Percentiles rank a stretch among this genome's conserved stretches.
Evolutionary conservation across 2,113 vertebrate species (phyloP).

Genomic region (Anguilla japonica): DNA sequence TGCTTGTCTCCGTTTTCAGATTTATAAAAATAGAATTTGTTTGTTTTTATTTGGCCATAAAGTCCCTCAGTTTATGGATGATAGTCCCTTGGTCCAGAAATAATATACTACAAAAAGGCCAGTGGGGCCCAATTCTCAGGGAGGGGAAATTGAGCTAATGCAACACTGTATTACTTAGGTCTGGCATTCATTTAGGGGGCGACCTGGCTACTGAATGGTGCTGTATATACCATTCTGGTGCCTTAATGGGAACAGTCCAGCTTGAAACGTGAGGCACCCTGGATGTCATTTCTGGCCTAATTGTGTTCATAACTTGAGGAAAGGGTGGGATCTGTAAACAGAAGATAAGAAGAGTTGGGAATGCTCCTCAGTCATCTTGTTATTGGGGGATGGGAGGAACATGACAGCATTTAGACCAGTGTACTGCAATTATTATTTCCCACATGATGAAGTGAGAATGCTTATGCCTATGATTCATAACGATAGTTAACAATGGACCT

Average conservation of each 20-base stretch:
- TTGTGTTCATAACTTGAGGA: slow-evolving; percentile 47
- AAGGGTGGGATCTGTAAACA: slow-evolving; percentile 69
- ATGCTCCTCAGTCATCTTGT: slow-evolving; percentile 35
- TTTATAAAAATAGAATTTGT: not conserved
- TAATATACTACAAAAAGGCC: not conserved
- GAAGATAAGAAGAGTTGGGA: slow-evolving; percentile 63
- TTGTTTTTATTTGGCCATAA: not conserved
- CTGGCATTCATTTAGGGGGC: not conserved
- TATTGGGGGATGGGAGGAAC: slow-evolving; percentile 29
- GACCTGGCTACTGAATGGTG: not conserved
- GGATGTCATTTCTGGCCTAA: slow-evolving; percentile 17
- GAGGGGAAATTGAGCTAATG: not conserved
- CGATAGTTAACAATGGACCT: not conserved
- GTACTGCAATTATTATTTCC: not conserved
- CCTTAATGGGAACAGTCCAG: not conserved
- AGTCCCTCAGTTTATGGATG: not conserved
- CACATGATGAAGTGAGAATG: not conserved
- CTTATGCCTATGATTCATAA: not conserved
- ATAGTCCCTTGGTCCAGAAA: not conserved
- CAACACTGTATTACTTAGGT: not conserved
- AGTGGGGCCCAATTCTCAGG: not conserved
- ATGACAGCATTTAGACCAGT: slow-evolving; percentile 12
- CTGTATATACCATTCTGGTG: not conserved
- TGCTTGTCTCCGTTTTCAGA: not conserved
- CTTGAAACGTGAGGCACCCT: not conserved